These are phyloP conservation scores for Drosophila nebulosa DNA, from an alignment of 1,140 invertebrate genomes.

Conservation along the genomic window DNA sequence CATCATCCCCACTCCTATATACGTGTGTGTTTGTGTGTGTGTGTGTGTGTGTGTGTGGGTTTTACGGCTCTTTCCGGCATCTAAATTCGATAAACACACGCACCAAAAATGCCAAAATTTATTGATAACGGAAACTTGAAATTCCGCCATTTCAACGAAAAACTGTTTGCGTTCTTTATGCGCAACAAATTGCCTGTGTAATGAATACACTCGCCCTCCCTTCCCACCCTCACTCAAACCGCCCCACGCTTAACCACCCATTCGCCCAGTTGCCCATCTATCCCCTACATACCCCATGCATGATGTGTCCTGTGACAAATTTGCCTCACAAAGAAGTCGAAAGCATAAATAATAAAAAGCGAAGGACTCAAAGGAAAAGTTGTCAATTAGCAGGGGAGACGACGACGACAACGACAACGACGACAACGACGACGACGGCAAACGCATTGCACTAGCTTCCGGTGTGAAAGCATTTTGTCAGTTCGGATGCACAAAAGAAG, in stretches of 20 bases:
- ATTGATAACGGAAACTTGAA: slow-evolving; percentile 63
- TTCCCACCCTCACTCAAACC: slow-evolving; percentile 1
- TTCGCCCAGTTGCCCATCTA: slow-evolving; percentile 8
- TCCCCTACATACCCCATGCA: slow-evolving; percentile 4
- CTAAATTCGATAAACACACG: slow-evolving; percentile 68
- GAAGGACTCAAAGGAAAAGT: slow-evolving; percentile 29
- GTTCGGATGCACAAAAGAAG: slow-evolving; percentile 54
- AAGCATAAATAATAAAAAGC: slow-evolving; percentile 34
- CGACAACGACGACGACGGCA: slow-evolving; percentile 18
- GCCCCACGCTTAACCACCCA: slow-evolving; percentile 11
- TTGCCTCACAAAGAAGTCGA: slow-evolving; percentile 58
- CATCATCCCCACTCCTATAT: background rate
- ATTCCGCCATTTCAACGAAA: background rate
- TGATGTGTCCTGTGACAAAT: slow-evolving; percentile 70
- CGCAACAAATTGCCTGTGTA: slow-evolving; percentile 74
- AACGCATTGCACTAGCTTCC: slow-evolving; percentile 75
- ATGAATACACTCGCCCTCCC: slow-evolving; percentile 40
- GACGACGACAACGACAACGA: too few relatives aligned
- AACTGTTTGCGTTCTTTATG: slow-evolving; percentile 41
- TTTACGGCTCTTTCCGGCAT: slow-evolving; percentile 26
- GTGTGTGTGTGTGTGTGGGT: background rate
- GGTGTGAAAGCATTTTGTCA: slow-evolving; percentile 77
- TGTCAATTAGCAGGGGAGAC: slow-evolving; percentile 43
- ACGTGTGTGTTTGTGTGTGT: background rate
- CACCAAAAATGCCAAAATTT: slow-evolving; percentile 67